Percentiles rank a stretch among this genome's conserved stretches.
Evolutionary conservation across 2,113 vertebrate species (phyloP).

Genomic region (Xenotilapia leptura): DNA sequence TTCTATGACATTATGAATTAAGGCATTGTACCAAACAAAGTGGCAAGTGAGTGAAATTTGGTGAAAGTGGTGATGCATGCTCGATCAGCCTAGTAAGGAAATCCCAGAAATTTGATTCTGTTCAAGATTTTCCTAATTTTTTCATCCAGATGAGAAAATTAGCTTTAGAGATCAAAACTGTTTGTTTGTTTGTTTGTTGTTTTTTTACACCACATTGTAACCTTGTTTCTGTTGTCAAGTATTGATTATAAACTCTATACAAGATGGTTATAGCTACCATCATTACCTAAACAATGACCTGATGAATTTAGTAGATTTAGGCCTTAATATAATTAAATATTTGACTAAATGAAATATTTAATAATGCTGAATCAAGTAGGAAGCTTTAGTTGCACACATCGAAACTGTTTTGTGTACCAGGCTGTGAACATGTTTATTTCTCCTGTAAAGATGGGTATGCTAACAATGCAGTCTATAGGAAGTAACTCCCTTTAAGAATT

Average conservation of each 20-base stretch:
- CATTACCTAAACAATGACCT: background rate
- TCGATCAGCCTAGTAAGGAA: background rate
- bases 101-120: background rate
- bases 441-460: background rate
- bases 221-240: background rate
- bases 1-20: background rate
- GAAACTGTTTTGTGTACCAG: background rate
- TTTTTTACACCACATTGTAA: background rate
- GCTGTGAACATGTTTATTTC: background rate
- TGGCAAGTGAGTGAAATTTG: background rate
- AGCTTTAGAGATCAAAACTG: background rate
- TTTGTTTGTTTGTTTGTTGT: background rate
- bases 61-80: background rate
- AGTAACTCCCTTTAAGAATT: background rate
- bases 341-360: background rate
- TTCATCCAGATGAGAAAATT: background rate
- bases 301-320: background rate
- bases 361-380: background rate
- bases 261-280: background rate
- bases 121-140: background rate
- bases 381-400: background rate
- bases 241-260: background rate
- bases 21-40: background rate
- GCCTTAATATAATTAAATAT: background rate
- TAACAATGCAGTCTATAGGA: background rate